Evolutionary conservation across 2,888 invertebrate species (phyloP), one percentile per base, ranked within the genome.

Genomic region (Litoditis marina): DNA sequence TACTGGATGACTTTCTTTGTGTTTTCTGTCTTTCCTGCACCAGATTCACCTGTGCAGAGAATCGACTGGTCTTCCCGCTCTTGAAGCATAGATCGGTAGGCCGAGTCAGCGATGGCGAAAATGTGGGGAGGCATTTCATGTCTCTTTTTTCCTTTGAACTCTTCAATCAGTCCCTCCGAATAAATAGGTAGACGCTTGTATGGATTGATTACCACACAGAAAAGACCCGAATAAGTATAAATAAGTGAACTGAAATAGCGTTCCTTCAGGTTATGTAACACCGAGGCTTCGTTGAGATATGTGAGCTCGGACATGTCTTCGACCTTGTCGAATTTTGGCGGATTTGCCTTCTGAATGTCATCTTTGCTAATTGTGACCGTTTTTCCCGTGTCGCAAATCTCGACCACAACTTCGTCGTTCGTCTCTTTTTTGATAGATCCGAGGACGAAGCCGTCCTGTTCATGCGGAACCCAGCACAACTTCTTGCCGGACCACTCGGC

Each of bases 1-100:
- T 98, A 99, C 87, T 99, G 98, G 84, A 99, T 99, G 60, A 99
- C 98, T 88, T 98, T 98, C 87, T 99, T 98, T 65, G 98, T 99
- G 86, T 99, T 99, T 85, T 99, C 98, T 55, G 98, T 99, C 87
- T 98, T 98, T 76, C 98, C 98, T 78, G 98, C 98, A 78, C 98
- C 98, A n/a, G 96, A 98, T 86, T 98, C 98, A 80, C 98, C 98
- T n/a, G n/a, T n/a, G n/a, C n/a, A n/a, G n/a, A n/a, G n/a, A n/a
- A n/a, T n/a, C n/a, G n/a, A n/a, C n/a, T n/a, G n/a, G n/a, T n/a
- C n/a, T n/a, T n/a, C n/a, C n/a, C n/a, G 79, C 88, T 95, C 96
- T 91, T 98, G 96, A 81, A 99, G 88, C 98, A 98, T 99, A 73
- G 92, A 93, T 85, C 96, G 90, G 87, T 99, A 99, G 61, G 98